These are phyloP conservation scores for Caenorhabditis inopinata DNA, from an alignment of 1,140 invertebrate species.

Conservation along the genomic window DNA sequence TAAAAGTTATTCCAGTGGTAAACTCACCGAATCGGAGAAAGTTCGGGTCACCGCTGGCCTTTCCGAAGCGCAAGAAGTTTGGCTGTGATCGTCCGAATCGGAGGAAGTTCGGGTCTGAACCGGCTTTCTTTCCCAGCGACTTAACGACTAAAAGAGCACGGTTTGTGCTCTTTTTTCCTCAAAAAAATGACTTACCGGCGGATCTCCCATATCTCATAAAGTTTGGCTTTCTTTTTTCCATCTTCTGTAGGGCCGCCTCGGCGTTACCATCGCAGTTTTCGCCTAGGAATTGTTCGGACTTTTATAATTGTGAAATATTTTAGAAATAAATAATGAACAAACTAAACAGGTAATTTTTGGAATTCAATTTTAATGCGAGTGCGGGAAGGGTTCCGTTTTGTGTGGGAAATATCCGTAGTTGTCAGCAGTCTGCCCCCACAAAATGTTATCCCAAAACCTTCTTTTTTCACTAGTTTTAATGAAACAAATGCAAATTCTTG, in stretches of 20 bases:
- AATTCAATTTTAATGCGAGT: no score
- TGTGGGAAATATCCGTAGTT: no score
- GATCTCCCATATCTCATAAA: constrained; percentile 59
- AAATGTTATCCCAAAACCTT: no score
- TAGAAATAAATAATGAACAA: background rate
- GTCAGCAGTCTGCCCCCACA: no score
- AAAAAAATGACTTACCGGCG: background rate
- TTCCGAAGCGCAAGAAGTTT: constrained; percentile 59
- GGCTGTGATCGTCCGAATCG: constrained; percentile 52
- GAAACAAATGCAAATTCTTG: no score
- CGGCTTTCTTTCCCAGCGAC: constrained; percentile 50
- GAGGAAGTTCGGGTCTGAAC: constrained; percentile 52
- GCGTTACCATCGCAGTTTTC: constrained; percentile 52
- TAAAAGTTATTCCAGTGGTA: background rate
- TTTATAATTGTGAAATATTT: background rate
- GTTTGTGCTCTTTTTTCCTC: constrained; percentile 47
- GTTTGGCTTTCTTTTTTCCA: constrained; percentile 62
- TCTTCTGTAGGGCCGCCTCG: constrained; percentile 49
- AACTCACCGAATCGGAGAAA: constrained; percentile 16
- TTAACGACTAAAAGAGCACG: constrained; percentile 53
- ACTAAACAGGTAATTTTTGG: no score
- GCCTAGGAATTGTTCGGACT: no score
- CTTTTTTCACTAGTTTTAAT: no score
- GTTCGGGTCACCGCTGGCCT: constrained; percentile 29
- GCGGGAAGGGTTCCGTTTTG: no score